Percentiles rank a stretch among this genome's conserved stretches.
These are phyloP conservation scores for Poecile atricapillus DNA, from an alignment of 2,113 vertebrate genomes.

Conservation along the genomic window DNA sequence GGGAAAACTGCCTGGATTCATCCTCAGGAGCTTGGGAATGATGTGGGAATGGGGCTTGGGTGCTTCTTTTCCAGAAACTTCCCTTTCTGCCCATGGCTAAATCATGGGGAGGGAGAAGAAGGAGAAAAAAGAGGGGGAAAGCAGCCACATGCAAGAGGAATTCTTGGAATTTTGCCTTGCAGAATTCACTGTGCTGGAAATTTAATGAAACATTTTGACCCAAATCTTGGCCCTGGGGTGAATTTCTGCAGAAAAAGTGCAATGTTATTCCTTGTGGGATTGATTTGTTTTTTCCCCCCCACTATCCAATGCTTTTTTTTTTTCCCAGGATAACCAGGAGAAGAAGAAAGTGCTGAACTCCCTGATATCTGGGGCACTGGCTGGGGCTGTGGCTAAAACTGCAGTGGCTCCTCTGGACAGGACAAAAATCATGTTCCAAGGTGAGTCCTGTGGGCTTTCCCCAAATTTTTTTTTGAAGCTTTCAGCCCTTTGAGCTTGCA, in stretches of 20 bases:
- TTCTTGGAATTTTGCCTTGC: neutral
- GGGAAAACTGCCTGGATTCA: neutral
- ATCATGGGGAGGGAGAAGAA: neutral
- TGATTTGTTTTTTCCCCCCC: too few relatives aligned
- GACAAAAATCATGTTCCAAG: slow-evolving; percentile 99
- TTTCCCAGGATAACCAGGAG: slow-evolving; percentile 73
- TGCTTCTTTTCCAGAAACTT: neutral
- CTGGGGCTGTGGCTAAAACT: slow-evolving; percentile 95
- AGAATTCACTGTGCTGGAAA: neutral
- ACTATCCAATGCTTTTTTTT: neutral
- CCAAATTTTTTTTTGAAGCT: rapidly evolving
- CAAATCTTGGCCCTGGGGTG: neutral
- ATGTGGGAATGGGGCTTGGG: neutral
- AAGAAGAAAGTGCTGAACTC: slow-evolving; percentile 82
- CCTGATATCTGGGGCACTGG: slow-evolving; percentile 88
- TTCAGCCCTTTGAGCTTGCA: neutral
- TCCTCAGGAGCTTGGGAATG: neutral
- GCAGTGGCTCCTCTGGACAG: slow-evolving; percentile 93
- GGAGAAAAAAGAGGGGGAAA: neutral
- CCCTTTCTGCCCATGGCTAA: neutral
- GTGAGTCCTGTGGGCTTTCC: slow-evolving; percentile 38
- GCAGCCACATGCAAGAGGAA: neutral
- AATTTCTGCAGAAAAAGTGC: neutral
- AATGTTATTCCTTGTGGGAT: neutral
- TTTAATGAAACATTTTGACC: neutral